phyloP scores from a whole-genome alignment of 2,888 invertebrate genomes.

The Artemia sinica region DNA sequence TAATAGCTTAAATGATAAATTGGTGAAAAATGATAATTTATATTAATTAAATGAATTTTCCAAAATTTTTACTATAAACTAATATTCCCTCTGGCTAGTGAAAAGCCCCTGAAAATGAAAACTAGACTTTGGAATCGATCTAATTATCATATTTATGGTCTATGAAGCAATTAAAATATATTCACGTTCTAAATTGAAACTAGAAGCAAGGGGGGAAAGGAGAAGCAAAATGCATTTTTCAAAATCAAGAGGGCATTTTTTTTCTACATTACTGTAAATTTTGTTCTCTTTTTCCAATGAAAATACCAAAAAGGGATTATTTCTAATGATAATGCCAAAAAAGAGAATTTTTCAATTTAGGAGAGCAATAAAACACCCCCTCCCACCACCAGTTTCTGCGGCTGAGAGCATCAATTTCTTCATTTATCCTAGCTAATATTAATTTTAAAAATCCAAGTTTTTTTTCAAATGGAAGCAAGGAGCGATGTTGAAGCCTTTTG shows the following conservation, averaged over 20 bases:
- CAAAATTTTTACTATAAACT: neutral
- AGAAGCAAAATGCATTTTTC: neutral
- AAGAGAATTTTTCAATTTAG: too few relatives aligned
- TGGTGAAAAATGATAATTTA: neutral
- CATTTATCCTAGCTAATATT: too few relatives aligned
- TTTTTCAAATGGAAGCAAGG: too few relatives aligned
- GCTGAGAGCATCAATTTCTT: too few relatives aligned
- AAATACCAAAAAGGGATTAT: too few relatives aligned
- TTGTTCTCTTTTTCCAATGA: too few relatives aligned
- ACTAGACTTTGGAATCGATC: neutral
- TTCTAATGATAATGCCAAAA: too few relatives aligned
- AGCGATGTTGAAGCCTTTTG: too few relatives aligned
- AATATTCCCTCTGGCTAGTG: neutral
- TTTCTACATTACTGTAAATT: neutral
- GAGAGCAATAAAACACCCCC: too few relatives aligned
- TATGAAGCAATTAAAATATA: neutral
- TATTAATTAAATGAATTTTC: neutral
- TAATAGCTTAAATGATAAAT: neutral
- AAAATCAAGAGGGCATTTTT: constrained; percentile 2
- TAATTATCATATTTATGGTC: neutral
- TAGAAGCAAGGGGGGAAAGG: neutral
- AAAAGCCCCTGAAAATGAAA: neutral
- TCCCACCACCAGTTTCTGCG: too few relatives aligned
- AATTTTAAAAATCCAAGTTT: too few relatives aligned
- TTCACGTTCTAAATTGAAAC: neutral